Base-by-base conservation (phyloP, 2,888 invertebrate genomes). In the Cosmia trapezina region DNA sequence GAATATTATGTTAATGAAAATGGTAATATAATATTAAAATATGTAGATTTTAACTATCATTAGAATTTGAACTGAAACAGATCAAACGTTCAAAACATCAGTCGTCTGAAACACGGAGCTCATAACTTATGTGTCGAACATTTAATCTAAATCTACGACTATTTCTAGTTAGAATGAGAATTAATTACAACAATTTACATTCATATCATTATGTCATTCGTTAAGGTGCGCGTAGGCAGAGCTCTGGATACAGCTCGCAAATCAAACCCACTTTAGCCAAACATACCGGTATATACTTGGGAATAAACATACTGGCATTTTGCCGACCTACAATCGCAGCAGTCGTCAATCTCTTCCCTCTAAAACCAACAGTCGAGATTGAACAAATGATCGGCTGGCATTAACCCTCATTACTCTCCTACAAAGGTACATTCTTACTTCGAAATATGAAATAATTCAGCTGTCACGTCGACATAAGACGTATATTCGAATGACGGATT, bases 331-430 rank as follows among this genome's bases (percentile, higher is more conserved):
- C 91, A 94, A 93, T 94, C 92, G 91, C 84, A 87, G 87, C 91
- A 89, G 89, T 85, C 85, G 91, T 94, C 93, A 93, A 94, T 94
- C 93, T 93, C 88, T 87, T 87, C 90, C 90, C 87, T 91, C 89
- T 91, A 91, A 94, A 95, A 94, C 93, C 93, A 95, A 95, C 94
- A 94, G 92, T 91, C 91, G 90, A 93, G 93, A 94, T 94, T 94
- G 93, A 94, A 94, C 92, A 93, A 94, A 95, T 94, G 91, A 93
- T 94, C 89, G 89, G 72, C 93, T 90, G 83, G 88, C 91, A 94
- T 95, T 94, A 94, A 93, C 93, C 93, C 93, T 94, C 92, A 95
- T 95, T 95, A 94, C 91, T 89, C 88, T 88, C 78, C 81, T 79
- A 81, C 88, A 89, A 90, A 88, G 87, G 85, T 85, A 81, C 66